phyloP scores from a whole-genome alignment of 2,888 invertebrate species.

The Oligia fasciuncula region DNA sequence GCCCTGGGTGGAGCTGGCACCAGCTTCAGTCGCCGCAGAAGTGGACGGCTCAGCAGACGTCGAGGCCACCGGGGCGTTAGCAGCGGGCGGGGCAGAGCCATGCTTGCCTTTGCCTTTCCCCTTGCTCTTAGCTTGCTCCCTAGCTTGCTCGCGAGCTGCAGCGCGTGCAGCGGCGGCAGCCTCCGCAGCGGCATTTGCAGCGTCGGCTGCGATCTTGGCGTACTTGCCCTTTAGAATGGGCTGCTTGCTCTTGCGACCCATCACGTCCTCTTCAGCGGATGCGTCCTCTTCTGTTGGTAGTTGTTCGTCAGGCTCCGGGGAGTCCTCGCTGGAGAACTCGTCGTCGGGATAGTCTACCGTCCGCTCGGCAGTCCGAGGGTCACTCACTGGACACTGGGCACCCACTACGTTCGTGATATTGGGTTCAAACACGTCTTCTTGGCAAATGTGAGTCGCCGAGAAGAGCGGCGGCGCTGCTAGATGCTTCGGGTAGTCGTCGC shows the following conservation, averaged over 20 bases:
- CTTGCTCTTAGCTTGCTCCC: constrained; percentile 13
- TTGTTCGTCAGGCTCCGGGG: constrained; percentile 43
- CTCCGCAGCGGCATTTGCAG: constrained; percentile 18
- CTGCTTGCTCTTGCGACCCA: constrained; percentile 39
- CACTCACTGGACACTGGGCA: constrained; percentile 19
- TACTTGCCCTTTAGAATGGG: constrained; percentile 41
- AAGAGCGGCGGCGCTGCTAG: constrained; percentile 11
- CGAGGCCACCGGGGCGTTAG: constrained; percentile 13
- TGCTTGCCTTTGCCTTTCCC: constrained; percentile 49
- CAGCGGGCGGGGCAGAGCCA: constrained; percentile 19
- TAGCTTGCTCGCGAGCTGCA: constrained; percentile 31
- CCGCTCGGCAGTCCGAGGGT: neutral
- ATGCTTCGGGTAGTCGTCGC: constrained; percentile 40
- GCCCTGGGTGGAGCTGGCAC: constrained; percentile 14
- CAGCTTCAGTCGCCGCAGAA: neutral
- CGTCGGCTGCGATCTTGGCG: constrained; percentile 47
- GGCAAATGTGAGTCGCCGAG: constrained; percentile 14
- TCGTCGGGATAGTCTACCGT: constrained; percentile 34
- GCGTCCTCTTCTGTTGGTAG: constrained; percentile 38
- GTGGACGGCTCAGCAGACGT: constrained; percentile 27
- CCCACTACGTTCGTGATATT: constrained; percentile 17
- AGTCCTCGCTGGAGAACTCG: constrained; percentile 43
- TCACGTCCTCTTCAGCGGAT: constrained; percentile 35
- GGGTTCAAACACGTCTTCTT: constrained; percentile 50
- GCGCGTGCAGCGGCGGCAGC: constrained; percentile 28